Percentiles rank a stretch among this genome's conserved stretches.
These are phyloP conservation scores for Tyto alba DNA, from an alignment of 2,113 vertebrate species.

Conservation along the genomic window DNA sequence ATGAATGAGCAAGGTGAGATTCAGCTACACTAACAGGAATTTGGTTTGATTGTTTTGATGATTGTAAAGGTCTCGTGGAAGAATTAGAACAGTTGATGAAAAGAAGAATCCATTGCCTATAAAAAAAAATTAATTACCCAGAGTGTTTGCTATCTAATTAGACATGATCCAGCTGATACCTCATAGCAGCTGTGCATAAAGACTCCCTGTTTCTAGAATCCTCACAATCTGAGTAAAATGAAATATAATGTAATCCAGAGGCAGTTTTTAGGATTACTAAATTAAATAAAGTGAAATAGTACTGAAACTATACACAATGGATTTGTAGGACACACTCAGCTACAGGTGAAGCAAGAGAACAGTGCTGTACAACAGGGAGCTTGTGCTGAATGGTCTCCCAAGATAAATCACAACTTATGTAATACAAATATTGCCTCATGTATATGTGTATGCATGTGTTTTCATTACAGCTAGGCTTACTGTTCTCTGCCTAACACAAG, in stretches of 20 bases:
- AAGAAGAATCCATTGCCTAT: not conserved
- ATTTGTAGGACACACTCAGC: not conserved
- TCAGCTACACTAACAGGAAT: not conserved
- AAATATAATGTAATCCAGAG: not conserved
- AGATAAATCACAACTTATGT: not conserved
- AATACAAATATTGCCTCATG: not conserved
- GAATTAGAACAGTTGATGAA: not conserved
- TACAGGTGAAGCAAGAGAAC: not conserved
- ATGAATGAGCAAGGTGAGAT: not conserved
- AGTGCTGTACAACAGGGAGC: not conserved
- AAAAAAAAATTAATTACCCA: not conserved
- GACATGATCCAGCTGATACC: not conserved
- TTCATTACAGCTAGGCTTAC: not conserved
- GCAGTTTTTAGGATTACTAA: not conserved
- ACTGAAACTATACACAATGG: not conserved
- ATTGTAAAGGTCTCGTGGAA: not conserved
- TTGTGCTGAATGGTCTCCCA: not conserved
- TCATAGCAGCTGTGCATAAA: not conserved
- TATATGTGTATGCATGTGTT: not conserved
- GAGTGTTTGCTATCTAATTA: not conserved
- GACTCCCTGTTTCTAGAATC: not conserved
- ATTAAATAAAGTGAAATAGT: not conserved
- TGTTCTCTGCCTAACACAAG: not conserved
- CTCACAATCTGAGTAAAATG: not conserved
- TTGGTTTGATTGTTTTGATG: not conserved